These are phyloP conservation scores for Liparis tanakae DNA, from an alignment of 2,797 vertebrate species.

Conservation along the genomic window DNA sequence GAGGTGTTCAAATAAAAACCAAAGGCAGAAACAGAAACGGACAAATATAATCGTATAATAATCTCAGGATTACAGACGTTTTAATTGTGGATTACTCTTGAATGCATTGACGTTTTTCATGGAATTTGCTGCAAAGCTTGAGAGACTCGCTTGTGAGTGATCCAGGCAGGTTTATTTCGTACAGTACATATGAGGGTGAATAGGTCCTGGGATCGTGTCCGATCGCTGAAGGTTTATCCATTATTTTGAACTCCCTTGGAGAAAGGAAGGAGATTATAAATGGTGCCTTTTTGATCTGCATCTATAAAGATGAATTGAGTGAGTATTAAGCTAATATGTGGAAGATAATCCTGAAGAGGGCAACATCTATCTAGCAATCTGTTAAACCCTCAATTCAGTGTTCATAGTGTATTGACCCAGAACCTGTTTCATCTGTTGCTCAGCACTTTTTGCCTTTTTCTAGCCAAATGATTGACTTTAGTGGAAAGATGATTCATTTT, in stretches of 20 bases:
- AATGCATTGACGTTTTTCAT: background rate
- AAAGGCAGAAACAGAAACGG: background rate
- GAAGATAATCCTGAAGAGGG: conserved; percentile 13
- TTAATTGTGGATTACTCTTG: background rate
- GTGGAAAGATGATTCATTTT: conserved; percentile 15
- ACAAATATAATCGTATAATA: background rate
- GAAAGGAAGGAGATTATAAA: conserved; percentile 14
- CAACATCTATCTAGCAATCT: background rate
- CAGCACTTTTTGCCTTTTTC: background rate
- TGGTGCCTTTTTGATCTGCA: conserved; percentile 44
- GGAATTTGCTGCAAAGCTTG: background rate
- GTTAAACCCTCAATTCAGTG: conserved; percentile 5
- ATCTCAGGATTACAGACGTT: background rate
- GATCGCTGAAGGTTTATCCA: background rate
- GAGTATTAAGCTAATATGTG: conserved; percentile 33
- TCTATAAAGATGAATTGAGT: conserved; percentile 34
- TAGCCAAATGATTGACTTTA: background rate
- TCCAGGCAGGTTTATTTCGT: conserved; percentile 10
- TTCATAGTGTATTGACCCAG: background rate
- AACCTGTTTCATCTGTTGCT: conserved; percentile 14
- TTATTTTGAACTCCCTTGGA: conserved; percentile 10
- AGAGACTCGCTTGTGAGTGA: background rate
- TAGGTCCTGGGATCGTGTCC: background rate
- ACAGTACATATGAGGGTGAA: background rate
- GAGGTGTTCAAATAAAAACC: background rate